Base-by-base conservation (phyloP, 2,797 vertebrate species). In the Cossypha dichroa region DNA sequence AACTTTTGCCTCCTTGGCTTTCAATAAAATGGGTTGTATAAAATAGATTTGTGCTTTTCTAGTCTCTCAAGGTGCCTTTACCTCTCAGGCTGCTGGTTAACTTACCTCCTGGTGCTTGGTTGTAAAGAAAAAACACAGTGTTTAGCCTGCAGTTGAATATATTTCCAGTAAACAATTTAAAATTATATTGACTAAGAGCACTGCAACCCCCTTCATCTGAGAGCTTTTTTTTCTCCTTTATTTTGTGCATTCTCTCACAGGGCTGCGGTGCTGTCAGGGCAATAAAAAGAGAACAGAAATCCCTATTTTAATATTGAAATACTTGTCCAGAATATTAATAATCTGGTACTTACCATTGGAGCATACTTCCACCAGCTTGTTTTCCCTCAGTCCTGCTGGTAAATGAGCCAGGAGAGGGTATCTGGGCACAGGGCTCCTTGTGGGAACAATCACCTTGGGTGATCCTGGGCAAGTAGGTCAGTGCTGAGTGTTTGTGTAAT, bases 391-490 rank as follows among this genome's bases (percentile, higher is more conserved):
- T 69, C 33, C 58, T 2, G 6, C 55, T 90, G 79, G 59, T 92
- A 79, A 91, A 19, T 41, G 89, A 67, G 70, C 78, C 70, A 34
- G 67, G 55, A 88, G 88, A 29, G 78, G 68, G 69, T 74, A 40
- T 85, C 20, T 91, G 84, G 75, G 77, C 66, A 28, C 89, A 43
- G 69, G 68, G 49, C n/a, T 92, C 60, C 90, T 88, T 52, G 63
- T 36, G 82, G 82, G 54, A 85, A 8, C 60, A 5, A 13, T 95
- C 75, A 78, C 88, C 84, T 96, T 85, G 90, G 82, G 25, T 96
- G 90, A 91, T 92, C 89, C 76, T 85, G 72, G 79, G 66, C 94
- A 95, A 92, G 90, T 93, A 90, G 90, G 93, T 96, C 93, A 96
- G 64, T 6, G 40, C 64, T 2, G 14, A 58, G 20, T 15, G 64